Conservation (phyloP, 2,113 vertebrate genomes). For the Ameiurus melas region DNA sequence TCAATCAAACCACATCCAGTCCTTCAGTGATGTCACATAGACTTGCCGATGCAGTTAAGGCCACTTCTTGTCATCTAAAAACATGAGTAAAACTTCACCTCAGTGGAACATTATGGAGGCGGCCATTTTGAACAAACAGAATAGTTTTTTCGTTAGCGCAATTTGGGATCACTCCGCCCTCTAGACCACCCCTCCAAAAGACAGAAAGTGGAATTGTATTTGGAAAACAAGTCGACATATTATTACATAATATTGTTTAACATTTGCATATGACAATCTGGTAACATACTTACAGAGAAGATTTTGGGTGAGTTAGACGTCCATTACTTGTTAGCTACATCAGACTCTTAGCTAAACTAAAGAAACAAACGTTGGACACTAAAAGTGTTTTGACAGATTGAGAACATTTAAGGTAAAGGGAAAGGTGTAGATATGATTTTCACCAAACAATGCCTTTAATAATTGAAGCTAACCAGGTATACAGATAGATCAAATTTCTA, state of each 20-base stretch:
- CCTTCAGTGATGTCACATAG: neutral
- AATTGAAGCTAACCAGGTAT: no score
- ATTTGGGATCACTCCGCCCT: neutral
- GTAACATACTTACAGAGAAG: neutral
- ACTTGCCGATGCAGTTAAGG: neutral
- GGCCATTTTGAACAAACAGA: neutral
- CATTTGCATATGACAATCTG: neutral
- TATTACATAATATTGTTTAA: neutral
- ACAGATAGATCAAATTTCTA: no score
- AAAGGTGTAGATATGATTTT: no score
- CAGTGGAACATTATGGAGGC: neutral
- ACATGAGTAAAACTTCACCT: neutral
- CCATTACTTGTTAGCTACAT: neutral
- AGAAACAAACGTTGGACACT: neutral
- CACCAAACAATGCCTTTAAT: no score
- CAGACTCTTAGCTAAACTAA: neutral
- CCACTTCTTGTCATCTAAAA: neutral
- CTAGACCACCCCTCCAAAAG: neutral
- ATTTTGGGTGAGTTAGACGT: neutral
- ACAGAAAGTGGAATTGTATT: neutral
- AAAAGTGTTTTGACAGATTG: neutral
- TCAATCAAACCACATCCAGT: neutral
- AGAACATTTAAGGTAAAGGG: neutral
- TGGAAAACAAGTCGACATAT: neutral
- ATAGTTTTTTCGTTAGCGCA: neutral